Conservation (phyloP, 2,113 vertebrate genomes). For the Donacobius atricapilla region DNA sequence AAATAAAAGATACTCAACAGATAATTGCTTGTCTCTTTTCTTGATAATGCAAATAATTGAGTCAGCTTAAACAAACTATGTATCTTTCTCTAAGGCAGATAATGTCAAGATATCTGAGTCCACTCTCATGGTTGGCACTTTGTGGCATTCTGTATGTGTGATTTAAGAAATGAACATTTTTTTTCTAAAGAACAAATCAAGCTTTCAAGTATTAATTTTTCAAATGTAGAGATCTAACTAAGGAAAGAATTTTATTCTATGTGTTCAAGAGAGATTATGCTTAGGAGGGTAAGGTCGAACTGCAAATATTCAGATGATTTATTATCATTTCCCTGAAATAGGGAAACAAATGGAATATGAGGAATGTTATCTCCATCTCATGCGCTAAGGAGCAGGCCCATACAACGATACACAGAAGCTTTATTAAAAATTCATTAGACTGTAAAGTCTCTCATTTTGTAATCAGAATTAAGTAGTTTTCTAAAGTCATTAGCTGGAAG, state of each 20-base stretch:
- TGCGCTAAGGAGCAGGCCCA: background rate
- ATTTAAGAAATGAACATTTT: background rate
- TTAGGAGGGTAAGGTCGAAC: background rate
- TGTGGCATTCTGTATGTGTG: background rate
- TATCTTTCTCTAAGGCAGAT: background rate
- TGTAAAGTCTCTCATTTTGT: slow-evolving; percentile 50
- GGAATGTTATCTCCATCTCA: slow-evolving; percentile 21
- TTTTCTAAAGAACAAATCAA: background rate
- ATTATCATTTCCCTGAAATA: slow-evolving; percentile 32
- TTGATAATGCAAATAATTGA: background rate
- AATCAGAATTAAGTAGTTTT: slow-evolving; percentile 68
- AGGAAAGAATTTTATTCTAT: background rate
- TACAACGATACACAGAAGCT: background rate
- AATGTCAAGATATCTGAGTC: background rate
- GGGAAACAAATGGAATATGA: slow-evolving; percentile 45
- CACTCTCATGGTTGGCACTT: background rate
- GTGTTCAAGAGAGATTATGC: background rate
- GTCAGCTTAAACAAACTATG: background rate
- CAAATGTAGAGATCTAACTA: background rate
- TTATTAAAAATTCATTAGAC: slow-evolving; percentile 71
- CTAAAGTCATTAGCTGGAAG: slow-evolving; percentile 51
- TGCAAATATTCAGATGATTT: slow-evolving; percentile 27
- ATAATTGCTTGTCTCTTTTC: background rate
- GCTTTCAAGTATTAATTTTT: background rate
- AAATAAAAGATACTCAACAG: background rate